Conservation (phyloP, 1,140 invertebrate species). For the Lethocerus indicus region DNA sequence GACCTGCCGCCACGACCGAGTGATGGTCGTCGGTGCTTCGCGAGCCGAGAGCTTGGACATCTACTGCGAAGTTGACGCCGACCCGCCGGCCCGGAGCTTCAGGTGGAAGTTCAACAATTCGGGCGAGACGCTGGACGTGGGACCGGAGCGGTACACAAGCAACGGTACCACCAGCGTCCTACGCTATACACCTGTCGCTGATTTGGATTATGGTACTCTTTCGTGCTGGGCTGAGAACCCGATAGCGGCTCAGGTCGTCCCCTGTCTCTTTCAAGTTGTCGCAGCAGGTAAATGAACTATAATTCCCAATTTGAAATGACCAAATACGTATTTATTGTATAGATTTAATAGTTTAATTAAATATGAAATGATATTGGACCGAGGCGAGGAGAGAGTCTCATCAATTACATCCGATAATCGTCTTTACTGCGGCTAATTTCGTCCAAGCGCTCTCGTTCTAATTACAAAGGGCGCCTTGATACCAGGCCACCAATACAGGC, state of each 20-base stretch:
- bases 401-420: no score
- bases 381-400: no score
- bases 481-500: no score
- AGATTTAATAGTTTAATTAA: no score
- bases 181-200: conserved; percentile 30
- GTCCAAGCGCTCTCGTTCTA: no score
- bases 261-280: conserved; percentile 65
- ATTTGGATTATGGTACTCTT: conserved; percentile 52
- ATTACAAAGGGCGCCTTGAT: no score
- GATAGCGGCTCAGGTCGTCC: conserved; percentile 51
- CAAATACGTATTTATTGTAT: no score
- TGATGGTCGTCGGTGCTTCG: conserved; percentile 66
- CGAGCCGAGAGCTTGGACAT: conserved; percentile 66
- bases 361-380: no score
- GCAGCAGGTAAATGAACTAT: conserved; percentile 40
- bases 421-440: no score
- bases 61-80: conserved; percentile 68
- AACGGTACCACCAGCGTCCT: conserved; percentile 30
- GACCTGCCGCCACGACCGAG: conserved; percentile 53
- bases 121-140: conserved; percentile 60
- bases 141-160: conserved; percentile 42
- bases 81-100: conserved; percentile 67
- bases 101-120: conserved; percentile 87
- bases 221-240: conserved; percentile 63
- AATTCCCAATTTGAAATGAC: no score